A percentile compares a stretch with the other conserved stretches of the same genome.
phyloP scores from a whole-genome alignment of 53 echinoderm and acorn worm genomes.

The Crossaster papposus region DNA sequence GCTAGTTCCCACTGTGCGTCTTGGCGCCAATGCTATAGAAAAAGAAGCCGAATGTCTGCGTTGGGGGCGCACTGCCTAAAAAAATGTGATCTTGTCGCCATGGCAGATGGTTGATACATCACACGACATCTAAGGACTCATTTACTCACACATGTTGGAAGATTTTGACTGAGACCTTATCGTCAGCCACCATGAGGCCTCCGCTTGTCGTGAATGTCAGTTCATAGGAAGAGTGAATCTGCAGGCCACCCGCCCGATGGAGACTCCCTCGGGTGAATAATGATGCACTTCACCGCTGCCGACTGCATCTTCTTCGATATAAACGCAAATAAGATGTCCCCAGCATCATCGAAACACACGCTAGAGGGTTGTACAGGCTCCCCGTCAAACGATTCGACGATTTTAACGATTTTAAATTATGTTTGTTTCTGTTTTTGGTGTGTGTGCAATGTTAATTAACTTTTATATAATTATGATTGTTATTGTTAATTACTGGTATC shows the following conservation, averaged over 20 bases:
- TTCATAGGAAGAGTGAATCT: not conserved
- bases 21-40: too few relatives aligned
- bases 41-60: too few relatives aligned
- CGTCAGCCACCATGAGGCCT: conserved; percentile 13
- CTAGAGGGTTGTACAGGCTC: not conserved
- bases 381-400: conserved; percentile 4
- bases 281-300: conserved; percentile 1
- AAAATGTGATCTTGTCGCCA: not conserved
- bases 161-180: not conserved
- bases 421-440: too few relatives aligned
- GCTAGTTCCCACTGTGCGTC: too few relatives aligned
- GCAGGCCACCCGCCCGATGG: not conserved
- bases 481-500: too few relatives aligned
- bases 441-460: too few relatives aligned
- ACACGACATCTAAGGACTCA: not conserved
- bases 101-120: not conserved
- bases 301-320: not conserved
- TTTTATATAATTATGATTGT: too few relatives aligned
- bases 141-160: not conserved
- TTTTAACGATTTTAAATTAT: too few relatives aligned
- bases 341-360: conserved; percentile 18
- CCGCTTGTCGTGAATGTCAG: conserved; percentile 7
- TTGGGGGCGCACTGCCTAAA: too few relatives aligned
- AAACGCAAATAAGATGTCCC: conserved; percentile 3
- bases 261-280: not conserved